Evolutionary conservation across 2,797 vertebrate genomes (phyloP), one percentile per base, ranked within the genome.

Genomic region (Calcarius lapponicus): DNA sequence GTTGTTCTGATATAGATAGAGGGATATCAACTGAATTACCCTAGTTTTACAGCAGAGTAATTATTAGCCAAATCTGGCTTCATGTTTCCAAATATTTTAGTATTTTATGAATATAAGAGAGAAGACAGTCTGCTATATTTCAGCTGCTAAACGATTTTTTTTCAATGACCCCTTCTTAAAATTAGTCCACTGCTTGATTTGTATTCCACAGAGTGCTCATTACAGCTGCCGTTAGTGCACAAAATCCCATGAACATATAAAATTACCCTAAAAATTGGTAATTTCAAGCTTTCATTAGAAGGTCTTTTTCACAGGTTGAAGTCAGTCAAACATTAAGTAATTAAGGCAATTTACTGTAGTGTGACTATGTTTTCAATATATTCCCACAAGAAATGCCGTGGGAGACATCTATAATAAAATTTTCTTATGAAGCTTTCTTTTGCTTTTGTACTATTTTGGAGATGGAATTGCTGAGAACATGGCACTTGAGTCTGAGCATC

Each of bases 211-310:
- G 93, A 73, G 84, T 88, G 11, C 62, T 94, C 66, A 75, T 96
- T 94, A 92, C 71, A 87, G 86, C 43, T 88, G 72, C 42, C 2
- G 0, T 79, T 81, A 83, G 64, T 76, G 76, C 62, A 86, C 72
- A 70, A 75, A 92, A 90, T 88, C 75, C 54, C 58, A 81, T 32
- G 66, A 86, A 91, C 48, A 91, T 75, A 88, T 86, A 92, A 91
- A 88, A 93, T 88, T 92, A 83, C 76, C 73, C 80, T 88, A 94
- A 94, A 96, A 96, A 81, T 86, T 76, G 65, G n/a, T 54, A 79
- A 88, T 93, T 80, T 84, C 75, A 92, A 95, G 76, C 36, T 83
- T 93, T 86, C 70, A 70, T 84, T 94, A 86, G 38, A 61, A 72
- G 54, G 43, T 76, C 62, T 92, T 88, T 90, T 81, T 92, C 86